Evolutionary conservation across 2,888 invertebrate genomes (phyloP).

Genomic region (Conchocele bisecta): DNA sequence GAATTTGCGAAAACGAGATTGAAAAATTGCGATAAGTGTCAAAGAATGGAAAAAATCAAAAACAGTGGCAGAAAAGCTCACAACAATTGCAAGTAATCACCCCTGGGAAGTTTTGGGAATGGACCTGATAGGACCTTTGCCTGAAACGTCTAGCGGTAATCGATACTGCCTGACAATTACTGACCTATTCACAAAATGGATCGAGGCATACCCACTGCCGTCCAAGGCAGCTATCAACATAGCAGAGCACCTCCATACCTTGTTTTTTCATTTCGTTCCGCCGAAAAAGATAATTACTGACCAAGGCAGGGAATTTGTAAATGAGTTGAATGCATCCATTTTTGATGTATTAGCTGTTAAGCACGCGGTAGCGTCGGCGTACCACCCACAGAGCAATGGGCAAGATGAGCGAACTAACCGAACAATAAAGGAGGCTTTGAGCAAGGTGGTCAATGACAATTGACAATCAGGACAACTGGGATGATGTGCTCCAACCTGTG

Average conservation of each 20-base stretch:
- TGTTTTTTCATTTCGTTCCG: slow-evolving; percentile 5
- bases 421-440: slow-evolving; percentile 5
- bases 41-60: slow-evolving; percentile 8
- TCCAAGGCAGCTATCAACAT: neutral
- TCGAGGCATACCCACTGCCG: neutral
- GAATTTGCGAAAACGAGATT: no score
- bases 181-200: slow-evolving; percentile 4
- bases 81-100: neutral
- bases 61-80: neutral
- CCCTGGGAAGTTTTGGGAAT: slow-evolving; percentile 4
- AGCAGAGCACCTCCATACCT: neutral
- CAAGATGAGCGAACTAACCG: slow-evolving; percentile 32
- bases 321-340: neutral
- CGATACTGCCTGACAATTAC: neutral
- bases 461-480: slow-evolving; percentile 1
- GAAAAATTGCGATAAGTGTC: slow-evolving; percentile 16
- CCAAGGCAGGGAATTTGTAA: slow-evolving; percentile 15
- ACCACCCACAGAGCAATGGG: slow-evolving; percentile 34
- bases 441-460: neutral
- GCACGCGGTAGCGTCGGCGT: slow-evolving; percentile 13
- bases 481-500: neutral
- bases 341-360: neutral
- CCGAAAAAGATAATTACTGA: slow-evolving; percentile 14
- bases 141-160: neutral
- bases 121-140: slow-evolving; percentile 2